Base-by-base conservation (phyloP, 2,113 vertebrate genomes). In the Heterotis niloticus region DNA sequence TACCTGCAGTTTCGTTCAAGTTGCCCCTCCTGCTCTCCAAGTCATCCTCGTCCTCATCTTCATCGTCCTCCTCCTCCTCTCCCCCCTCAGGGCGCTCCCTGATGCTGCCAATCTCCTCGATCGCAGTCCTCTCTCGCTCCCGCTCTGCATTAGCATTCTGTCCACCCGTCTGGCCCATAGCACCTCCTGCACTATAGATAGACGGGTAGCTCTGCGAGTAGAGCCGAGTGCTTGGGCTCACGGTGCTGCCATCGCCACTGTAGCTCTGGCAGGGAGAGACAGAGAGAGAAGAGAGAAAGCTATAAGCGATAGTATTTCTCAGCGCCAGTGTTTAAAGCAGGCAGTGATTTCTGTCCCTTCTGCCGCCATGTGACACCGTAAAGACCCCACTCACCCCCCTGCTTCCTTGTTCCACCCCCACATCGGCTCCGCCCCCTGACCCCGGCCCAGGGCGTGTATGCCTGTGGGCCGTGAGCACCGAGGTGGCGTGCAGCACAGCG, bases 141-240 rank as follows among this genome's bases (percentile, higher is more conserved):
- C 78, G 74, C 9, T 92, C 89, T 4, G 75, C 87, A 5, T 88
- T 90, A 0, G 75, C 85, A 26, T 89, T 88, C 57, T 81, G 87
- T n/a, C 81, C 86, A 0, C 13, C 81, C 0, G 78, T 81, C 57
- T 84, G 88, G 23, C 87, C 86, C 13, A 79, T 77, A 10, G 52
- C 64, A 0, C 80, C 76, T 0, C 82, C 84, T 0, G 88, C 65
- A 83, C 86, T 92, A 86, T 93, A 94, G 85, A 94, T 94, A 1
- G 94, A 93, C 1, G 93, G 94, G 84, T 93, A 95, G 85, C 90
- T 95, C 75, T 94, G 91, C 44, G 94, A 94, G 74, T 91, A 94
- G 52, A 92, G 85, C 52, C 89, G 88, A 54, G 86, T 64, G 0
- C 81, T 86, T 1, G 90, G 90, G 75, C 90, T 91, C 80, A 88